These are phyloP conservation scores for Rambutsinella grinnellia DNA, from an alignment of 2,888 invertebrate genomes.

Conservation along the genomic window DNA sequence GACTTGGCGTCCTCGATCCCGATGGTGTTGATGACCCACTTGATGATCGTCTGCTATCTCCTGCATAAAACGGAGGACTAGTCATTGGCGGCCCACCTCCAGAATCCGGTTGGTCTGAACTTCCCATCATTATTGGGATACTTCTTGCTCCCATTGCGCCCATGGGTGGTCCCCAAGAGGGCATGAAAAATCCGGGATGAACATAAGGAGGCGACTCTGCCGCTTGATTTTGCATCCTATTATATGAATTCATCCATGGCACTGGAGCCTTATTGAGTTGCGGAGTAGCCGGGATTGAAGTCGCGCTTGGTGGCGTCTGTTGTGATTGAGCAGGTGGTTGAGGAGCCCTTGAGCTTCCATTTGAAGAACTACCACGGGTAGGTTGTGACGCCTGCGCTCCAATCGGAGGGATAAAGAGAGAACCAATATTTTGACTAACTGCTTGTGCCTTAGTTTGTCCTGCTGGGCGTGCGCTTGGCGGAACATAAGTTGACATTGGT, in stretches of 20 bases:
- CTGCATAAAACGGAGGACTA: slow-evolving; percentile 28
- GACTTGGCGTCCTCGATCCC: slow-evolving; percentile 60
- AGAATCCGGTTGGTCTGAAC: slow-evolving; percentile 36
- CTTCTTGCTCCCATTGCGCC: slow-evolving; percentile 44
- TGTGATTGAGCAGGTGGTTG: slow-evolving; percentile 30
- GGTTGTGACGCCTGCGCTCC: slow-evolving; percentile 22
- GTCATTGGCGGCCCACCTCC: not conserved
- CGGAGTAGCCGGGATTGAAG: slow-evolving; percentile 64
- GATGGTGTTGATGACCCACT: slow-evolving; percentile 65
- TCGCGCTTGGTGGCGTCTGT: slow-evolving; percentile 29
- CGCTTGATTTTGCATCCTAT: slow-evolving; percentile 69
- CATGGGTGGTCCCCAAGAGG: slow-evolving; percentile 50
- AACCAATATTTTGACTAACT: slow-evolving; percentile 65
- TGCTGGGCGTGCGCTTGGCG: slow-evolving; percentile 48
- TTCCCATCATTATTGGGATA: slow-evolving; percentile 61
- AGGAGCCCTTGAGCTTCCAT: slow-evolving; percentile 1
- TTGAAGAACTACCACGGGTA: not conserved
- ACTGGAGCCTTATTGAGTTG: slow-evolving; percentile 74
- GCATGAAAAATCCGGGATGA: slow-evolving; percentile 53
- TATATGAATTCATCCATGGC: slow-evolving; percentile 73
- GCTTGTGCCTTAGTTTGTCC: slow-evolving; percentile 62
- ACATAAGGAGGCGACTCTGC: slow-evolving; percentile 56
- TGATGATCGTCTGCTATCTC: slow-evolving; percentile 63
- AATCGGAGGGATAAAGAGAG: slow-evolving; percentile 68
- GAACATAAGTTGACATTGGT: slow-evolving; percentile 25